Base-by-base conservation (phyloP, 2,888 invertebrate genomes). In the Julus scandinavius region DNA sequence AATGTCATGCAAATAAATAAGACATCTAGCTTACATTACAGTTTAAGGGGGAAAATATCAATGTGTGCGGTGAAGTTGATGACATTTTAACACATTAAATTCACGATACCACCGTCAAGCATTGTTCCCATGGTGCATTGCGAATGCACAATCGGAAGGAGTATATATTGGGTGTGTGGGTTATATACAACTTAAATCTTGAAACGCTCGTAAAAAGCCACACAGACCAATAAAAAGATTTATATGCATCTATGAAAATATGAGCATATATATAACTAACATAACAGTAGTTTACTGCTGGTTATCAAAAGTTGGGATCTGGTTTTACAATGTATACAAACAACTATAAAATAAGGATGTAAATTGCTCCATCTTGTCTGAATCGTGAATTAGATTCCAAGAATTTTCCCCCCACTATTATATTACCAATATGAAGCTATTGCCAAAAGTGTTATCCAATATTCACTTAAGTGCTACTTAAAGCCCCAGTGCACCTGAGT, bases 1-100 rank as follows among this genome's bases (percentile, higher is more conserved):
- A 80, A 15, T 80, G 80, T 80, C 80, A 80, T 80, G 80, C 38
- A 80, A 80, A 80, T 80, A 80, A 80, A 80, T 80, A 80, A 80
- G 38, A 80, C 80, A 38, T 80, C 13, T 38, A 29, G 1, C 4
- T 45, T 45, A 45, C 7, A 3, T 58, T n/a, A 58, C 11, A 58
- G n/a, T 4, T n/a, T 11, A n/a, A 9, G 11, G n/a, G 1, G n/a
- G n/a, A 80, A 80, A 80, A 80, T 80, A 80, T 38, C 80, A 38
- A 80, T 38, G 80, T 80, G 80, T 80, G 80, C 38, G 80, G 80
- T 38, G 80, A 80, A 40, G 2, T 80, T 80, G 80, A 80, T 80
- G 38, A 38, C 80, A 40, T 80, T 38, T 80, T 80, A 80, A 15
- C 80, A 15, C 80, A 38, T 80, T 80, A 80, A 80, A 80, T 80